These are phyloP conservation scores for Oopsacas minuta DNA, from an alignment of 37 sponge, comb jelly and placozoan species.

Conservation along the genomic window DNA sequence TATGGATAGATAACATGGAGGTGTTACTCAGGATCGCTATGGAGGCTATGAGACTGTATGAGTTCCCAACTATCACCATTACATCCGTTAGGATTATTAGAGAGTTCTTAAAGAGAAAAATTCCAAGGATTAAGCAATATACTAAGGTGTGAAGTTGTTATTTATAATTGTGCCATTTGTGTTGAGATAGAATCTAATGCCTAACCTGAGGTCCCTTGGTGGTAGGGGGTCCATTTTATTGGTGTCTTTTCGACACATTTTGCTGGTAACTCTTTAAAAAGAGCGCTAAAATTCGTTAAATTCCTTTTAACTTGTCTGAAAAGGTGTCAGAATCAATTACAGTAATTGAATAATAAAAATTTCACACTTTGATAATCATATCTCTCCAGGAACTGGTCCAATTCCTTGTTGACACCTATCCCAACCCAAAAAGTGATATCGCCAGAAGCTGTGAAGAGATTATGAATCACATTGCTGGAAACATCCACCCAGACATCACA, in stretches of 20 bases:
- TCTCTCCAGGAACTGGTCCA: not conserved
- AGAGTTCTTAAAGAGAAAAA: not conserved
- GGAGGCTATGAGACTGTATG: not conserved
- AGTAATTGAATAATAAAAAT: not conserved
- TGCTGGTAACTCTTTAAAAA: too few relatives aligned
- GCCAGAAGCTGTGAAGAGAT: not conserved
- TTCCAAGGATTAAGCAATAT: not conserved
- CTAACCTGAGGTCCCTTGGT: too few relatives aligned
- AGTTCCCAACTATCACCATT: not conserved
- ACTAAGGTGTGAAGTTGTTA: not conserved
- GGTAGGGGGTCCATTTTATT: too few relatives aligned
- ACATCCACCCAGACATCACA: not conserved
- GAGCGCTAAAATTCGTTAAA: too few relatives aligned
- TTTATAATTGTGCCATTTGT: too few relatives aligned
- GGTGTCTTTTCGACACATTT: too few relatives aligned
- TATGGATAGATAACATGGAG: not conserved
- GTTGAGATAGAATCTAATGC: too few relatives aligned
- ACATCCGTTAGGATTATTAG: not conserved
- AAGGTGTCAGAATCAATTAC: not conserved
- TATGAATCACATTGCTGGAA: not conserved
- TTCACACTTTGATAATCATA: not conserved
- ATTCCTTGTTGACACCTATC: slow-evolving; percentile 5
- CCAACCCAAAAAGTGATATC: not conserved
- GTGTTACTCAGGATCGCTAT: not conserved
- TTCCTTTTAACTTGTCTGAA: not conserved